Conservation (phyloP, 2,888 invertebrate genomes). For the Zhuqinia jingwanae region DNA sequence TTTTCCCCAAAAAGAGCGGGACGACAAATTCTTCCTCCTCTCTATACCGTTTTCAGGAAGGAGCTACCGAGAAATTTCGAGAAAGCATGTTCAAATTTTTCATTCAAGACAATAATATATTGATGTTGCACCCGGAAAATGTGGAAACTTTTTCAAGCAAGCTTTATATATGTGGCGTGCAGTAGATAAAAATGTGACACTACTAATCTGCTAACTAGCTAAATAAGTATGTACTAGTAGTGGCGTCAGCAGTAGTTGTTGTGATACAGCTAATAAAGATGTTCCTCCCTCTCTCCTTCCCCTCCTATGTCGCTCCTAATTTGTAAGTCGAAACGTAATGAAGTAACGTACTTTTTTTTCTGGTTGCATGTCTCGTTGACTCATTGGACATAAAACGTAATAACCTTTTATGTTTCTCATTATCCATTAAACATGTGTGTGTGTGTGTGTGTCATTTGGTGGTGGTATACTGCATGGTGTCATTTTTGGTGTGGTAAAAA, state of each 20-base stretch:
- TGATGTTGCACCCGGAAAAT: too few relatives aligned
- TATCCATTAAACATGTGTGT: slow-evolving; percentile 48
- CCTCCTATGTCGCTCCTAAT: slow-evolving; percentile 65
- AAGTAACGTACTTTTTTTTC: not conserved
- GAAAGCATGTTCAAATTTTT: too few relatives aligned
- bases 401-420: slow-evolving; percentile 66
- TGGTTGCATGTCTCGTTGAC: not conserved
- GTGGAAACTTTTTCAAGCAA: too few relatives aligned
- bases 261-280: not conserved
- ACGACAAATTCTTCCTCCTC: too few relatives aligned
- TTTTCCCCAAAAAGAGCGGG: too few relatives aligned
- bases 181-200: not conserved
- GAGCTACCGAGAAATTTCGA: too few relatives aligned
- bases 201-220: not conserved
- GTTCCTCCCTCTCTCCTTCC: too few relatives aligned
- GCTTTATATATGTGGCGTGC: too few relatives aligned
- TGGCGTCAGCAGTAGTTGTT: too few relatives aligned
- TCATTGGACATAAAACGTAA: slow-evolving; percentile 63
- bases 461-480: not conserved
- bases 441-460: not conserved
- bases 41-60: too few relatives aligned
- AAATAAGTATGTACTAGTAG: not conserved
- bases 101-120: too few relatives aligned
- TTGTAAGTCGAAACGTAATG: slow-evolving; percentile 36
- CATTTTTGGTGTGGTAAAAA: too few relatives aligned